These are phyloP conservation scores for Physella acuta DNA, from an alignment of 1,140 invertebrate species.

Conservation along the genomic window DNA sequence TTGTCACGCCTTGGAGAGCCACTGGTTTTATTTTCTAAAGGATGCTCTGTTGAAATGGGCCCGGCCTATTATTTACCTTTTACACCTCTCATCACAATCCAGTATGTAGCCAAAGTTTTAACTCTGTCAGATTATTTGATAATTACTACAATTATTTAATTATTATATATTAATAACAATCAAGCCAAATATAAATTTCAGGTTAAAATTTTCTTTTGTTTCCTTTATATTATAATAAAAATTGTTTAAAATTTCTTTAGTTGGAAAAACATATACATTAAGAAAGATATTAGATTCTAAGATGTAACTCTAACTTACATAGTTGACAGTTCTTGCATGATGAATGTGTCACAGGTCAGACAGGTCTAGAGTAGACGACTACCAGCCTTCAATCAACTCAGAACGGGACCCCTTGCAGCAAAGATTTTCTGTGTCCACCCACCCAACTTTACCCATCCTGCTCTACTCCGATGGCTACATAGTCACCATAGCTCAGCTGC, in stretches of 20 bases:
- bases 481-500: slow-evolving; percentile 50
- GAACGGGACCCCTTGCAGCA: slow-evolving; percentile 42
- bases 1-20: slow-evolving; percentile 56
- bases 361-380: slow-evolving; percentile 22
- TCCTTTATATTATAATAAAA: too few species aligned
- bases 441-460: slow-evolving; percentile 55
- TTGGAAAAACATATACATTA: too few species aligned
- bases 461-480: slow-evolving; percentile 58
- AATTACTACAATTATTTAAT: too few species aligned
- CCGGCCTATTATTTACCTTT: slow-evolving; percentile 54
- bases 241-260: too few species aligned
- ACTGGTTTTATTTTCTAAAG: slow-evolving; percentile 46
- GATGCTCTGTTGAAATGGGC: slow-evolving; percentile 52
- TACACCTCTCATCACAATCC: slow-evolving; percentile 51
- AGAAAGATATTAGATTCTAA: too few species aligned
- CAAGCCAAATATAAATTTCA: too few species aligned
- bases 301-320: too few species aligned
- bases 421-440: slow-evolving; percentile 52
- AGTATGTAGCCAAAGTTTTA: too few species aligned
- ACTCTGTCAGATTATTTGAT: too few species aligned
- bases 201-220: too few species aligned
- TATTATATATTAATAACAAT: too few species aligned
- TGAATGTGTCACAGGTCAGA: slow-evolving; percentile 28
- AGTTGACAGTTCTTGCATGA: too few species aligned
- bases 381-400: slow-evolving; percentile 2